phyloP scores from a whole-genome alignment of 2,888 invertebrate genomes.

The Tenthredo scrophulariae region DNA sequence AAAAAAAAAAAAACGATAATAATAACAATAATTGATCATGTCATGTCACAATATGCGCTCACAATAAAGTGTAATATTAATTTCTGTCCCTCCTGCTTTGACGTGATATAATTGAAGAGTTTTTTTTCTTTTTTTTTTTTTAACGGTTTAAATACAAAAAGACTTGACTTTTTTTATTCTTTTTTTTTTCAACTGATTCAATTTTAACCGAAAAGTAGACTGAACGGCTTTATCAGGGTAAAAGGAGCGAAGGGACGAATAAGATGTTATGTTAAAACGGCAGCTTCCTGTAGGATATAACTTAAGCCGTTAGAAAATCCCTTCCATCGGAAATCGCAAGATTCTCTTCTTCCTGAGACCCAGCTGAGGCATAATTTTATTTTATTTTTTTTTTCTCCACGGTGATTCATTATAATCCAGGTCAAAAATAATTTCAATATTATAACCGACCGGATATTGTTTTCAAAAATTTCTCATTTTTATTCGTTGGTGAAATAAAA shows the following conservation, averaged over 20 bases:
- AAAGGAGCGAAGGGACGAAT: conserved; percentile 42
- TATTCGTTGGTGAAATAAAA: no score
- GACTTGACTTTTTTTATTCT: neutral
- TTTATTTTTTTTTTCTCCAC: neutral
- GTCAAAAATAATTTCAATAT: neutral
- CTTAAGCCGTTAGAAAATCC: conserved; percentile 49
- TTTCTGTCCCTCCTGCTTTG: neutral
- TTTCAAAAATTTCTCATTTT: neutral
- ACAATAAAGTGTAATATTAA: neutral
- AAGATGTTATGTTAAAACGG: conserved; percentile 43
- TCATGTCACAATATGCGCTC: neutral
- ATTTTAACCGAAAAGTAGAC: conserved; percentile 45
- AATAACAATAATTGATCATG: conserved; percentile 27
- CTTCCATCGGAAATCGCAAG: conserved; percentile 37
- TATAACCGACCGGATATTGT: neutral
- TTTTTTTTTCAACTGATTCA: neutral
- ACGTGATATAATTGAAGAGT: conserved; percentile 12
- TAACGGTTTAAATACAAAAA: neutral
- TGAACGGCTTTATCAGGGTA: conserved; percentile 44
- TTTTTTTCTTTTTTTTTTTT: neutral
- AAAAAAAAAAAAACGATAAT: no score
- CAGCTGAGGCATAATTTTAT: neutral
- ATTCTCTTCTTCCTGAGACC: neutral
- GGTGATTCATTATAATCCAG: neutral
- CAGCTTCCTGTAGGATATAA: conserved; percentile 43